Evolutionary conservation across 2,113 vertebrate species (phyloP), one percentile per base, ranked within the genome.

Genomic region (Leptocoma aspasia): DNA sequence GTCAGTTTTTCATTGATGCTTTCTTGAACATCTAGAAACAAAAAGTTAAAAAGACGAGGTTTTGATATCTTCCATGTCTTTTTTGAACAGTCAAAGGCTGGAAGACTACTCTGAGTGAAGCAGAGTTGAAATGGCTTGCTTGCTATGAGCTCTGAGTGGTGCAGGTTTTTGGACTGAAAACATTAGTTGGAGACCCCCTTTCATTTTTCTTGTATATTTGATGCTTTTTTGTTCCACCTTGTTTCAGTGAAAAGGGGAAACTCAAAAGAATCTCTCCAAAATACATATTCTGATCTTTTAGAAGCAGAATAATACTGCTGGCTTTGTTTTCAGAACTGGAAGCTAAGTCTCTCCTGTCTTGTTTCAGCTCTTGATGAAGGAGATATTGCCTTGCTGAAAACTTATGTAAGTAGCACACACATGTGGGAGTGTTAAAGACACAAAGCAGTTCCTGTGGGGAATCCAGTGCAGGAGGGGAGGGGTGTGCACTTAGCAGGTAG

Each of bases 351-450:
- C 83, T 71, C 69, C 8, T 96, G 37, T 96, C n/a, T 96, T 91
- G 31, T 97, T 97, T 76, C 95, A 99, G 99, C 99, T 97, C 93
- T 99, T 97, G 99, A 99, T 98, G 99, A 99, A 97, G 99, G 99
- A 11, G 99, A 99, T 90, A 99, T 99, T 92, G 99, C 99, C 70
- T 97, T 99, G 94, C 96, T 99, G 94, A 99, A 99, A 97, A 99
- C 99, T 70, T 99, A 99, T 2, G 99, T 99, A 97, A 99, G 99
- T 99, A 72, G 13, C 64, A 45, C 45, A 30, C 17, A 5, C 39
- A 3, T 0, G 27, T 14, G 86, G n/a, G 9, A 77, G 3, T 31
- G 39, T 15, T 54, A 26, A 27, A 59, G 11, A 12, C 41, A 88
- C 61, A 65, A 28, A 44, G 3, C 45, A 52, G 33, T 15, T 69